Conservation (phyloP, 2,797 vertebrate species). For the Myiothlypis chrysogaster region DNA sequence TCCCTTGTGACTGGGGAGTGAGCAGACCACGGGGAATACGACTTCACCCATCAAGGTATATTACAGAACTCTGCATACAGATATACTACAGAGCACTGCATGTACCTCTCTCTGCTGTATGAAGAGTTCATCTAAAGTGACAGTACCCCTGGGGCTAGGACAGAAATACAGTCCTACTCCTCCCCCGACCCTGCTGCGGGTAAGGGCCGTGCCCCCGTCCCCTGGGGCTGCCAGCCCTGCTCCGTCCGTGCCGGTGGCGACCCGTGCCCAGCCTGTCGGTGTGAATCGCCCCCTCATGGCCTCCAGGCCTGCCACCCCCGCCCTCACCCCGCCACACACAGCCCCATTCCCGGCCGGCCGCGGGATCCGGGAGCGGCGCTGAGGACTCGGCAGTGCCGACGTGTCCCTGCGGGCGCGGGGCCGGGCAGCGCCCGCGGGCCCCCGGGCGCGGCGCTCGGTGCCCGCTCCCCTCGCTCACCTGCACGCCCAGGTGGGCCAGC, state of each 20-base stretch:
- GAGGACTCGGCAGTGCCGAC: not conserved
- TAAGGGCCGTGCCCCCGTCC: not conserved
- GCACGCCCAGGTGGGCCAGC: constrained; percentile 89
- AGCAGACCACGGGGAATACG: not conserved
- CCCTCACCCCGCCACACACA: not conserved
- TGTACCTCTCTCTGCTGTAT: not conserved
- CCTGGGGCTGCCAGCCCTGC: not conserved
- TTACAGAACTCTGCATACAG: not conserved
- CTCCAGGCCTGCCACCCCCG: not conserved
- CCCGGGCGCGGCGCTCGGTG: not conserved
- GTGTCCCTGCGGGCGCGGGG: not conserved
- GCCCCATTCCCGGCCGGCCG: not conserved
- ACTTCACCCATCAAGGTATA: not conserved
- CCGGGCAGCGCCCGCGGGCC: not conserved
- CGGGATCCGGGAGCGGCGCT: not conserved
- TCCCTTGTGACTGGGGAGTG: accelerated
- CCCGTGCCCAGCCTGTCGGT: not conserved
- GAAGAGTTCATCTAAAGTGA: no score
- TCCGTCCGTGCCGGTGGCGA: not conserved
- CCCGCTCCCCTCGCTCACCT: constrained; percentile 73
- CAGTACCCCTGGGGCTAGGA: not conserved
- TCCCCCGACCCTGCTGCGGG: not conserved
- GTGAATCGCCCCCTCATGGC: not conserved
- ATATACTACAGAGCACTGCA: accelerated
- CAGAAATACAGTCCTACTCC: not conserved